Base-by-base conservation (phyloP, 2,888 invertebrate genomes). In the Chymomyza caudatula region DNA sequence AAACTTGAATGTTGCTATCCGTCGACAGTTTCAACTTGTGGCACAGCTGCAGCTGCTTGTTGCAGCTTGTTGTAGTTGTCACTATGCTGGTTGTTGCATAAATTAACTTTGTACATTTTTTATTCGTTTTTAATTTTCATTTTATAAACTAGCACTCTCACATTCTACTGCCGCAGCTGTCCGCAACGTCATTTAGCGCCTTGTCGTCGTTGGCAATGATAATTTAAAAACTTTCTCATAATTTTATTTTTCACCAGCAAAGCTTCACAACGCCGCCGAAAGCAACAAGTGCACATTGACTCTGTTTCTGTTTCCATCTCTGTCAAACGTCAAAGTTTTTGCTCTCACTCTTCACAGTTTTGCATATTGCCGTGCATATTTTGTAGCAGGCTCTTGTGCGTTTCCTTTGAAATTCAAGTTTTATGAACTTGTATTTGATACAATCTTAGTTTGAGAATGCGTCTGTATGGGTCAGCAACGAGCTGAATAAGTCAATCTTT, bases 221-320 rank as follows among this genome's bases (percentile, higher is more conserved):
- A 78, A 78, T 78, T 78, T 74, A 76, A 81, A 78, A 78, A 78
- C 69, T 78, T 60, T 78, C 80, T 78, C 69, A 78, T 78, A 81
- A 78, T 81, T 81, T 78, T 78, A 78, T 81, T 78, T 72, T 81
- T 57, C 61, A 74, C 67, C 73, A 66, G 56, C 44, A 55, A 44
- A n/a, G n/a, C n/a, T n/a, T n/a, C n/a, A n/a, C n/a, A n/a, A n/a
- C n/a, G n/a, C n/a, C n/a, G n/a, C n/a, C n/a, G n/a, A n/a, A n/a
- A 43, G 76, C 76, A 79, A 79, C 77, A 77, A 77, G 80, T 77
- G 3, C 29, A 37, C 29, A 37, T 37, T 37, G n/a, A n/a, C n/a
- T n/a, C n/a, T 5, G 5, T 23, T 23, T 23, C 23, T 2, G 2
- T 23, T 4, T 5, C 23, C 23, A 6, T 25, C 25, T 5, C 5